These are phyloP conservation scores for Dermatemys mawii DNA, from an alignment of 2,113 vertebrate species.

Conservation along the genomic window DNA sequence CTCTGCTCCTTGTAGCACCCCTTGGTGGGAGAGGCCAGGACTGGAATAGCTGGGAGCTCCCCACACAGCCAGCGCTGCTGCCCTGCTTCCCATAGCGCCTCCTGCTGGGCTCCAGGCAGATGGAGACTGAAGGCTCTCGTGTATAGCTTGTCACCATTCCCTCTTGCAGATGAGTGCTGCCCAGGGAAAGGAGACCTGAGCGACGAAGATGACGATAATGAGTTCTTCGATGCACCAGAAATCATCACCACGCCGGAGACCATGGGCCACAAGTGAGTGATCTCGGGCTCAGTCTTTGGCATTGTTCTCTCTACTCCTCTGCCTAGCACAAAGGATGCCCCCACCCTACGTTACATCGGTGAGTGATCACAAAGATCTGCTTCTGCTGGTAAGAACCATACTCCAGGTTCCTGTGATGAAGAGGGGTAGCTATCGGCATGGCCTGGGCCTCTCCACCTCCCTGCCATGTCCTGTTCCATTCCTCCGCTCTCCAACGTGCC, in stretches of 20 bases:
- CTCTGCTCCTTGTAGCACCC: no score
- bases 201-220: constrained; percentile 95
- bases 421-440: background rate
- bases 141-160: background rate
- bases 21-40: no score
- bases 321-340: background rate
- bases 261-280: constrained; percentile 91
- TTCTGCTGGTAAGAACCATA: background rate
- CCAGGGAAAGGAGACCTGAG: constrained; percentile 90
- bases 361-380: background rate
- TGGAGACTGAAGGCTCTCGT: background rate
- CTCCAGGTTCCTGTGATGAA: no score
- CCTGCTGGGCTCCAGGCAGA: background rate
- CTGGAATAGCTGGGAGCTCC: background rate
- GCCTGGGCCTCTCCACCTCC: background rate
- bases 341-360: background rate
- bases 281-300: background rate
- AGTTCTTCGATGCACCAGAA: constrained; percentile 94
- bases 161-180: constrained; percentile 77
- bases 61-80: background rate
- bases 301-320: accelerated
- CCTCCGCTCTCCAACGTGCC: background rate
- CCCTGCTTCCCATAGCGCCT: background rate
- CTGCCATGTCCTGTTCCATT: background rate
- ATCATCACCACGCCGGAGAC: constrained; percentile 91